Percentiles rank a stretch among this genome's conserved stretches.
These are phyloP conservation scores for Orussus abietinus DNA, from an alignment of 1,140 invertebrate species.

Conservation along the genomic window DNA sequence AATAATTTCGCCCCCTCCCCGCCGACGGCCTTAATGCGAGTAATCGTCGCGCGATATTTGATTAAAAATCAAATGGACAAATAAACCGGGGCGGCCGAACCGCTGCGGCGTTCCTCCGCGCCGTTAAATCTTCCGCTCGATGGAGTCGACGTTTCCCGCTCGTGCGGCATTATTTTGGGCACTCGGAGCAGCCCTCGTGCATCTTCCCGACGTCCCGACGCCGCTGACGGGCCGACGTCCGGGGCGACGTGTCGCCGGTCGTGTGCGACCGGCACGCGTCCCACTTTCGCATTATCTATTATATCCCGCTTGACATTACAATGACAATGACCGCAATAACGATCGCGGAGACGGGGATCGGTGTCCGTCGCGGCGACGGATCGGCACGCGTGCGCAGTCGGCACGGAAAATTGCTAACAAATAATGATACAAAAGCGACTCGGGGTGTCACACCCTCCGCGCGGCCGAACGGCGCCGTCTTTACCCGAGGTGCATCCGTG, in stretches of 20 bases:
- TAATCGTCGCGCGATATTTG: no score
- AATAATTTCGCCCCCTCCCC: no score
- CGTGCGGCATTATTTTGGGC: no score
- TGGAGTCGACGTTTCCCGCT: no score
- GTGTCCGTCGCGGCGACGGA: conserved; percentile 12
- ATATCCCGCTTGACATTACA: conserved; percentile 38
- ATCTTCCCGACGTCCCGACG: no score
- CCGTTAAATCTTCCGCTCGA: no score
- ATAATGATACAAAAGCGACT: conserved; percentile 34
- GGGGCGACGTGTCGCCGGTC: conserved; percentile 28
- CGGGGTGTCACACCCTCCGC: conserved; percentile 18
- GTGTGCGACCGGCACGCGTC: conserved; percentile 31
- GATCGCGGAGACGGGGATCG: conserved; percentile 27
- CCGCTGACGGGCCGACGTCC: no score
- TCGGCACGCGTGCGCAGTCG: conserved; percentile 25
- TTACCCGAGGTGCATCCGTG: conserved; percentile 17
- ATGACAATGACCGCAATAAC: conserved; percentile 49
- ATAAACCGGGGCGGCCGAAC: no score
- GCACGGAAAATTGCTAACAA: conserved; percentile 48
- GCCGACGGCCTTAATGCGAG: no score
- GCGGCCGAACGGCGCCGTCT: conserved; percentile 11
- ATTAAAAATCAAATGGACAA: no score
- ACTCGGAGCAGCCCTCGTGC: no score
- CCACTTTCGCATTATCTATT: conserved; percentile 35
- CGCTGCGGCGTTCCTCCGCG: no score